Evolutionary conservation across 2,113 vertebrate genomes (phyloP), one percentile per base, ranked within the genome.

Genomic region (Hippocampus comes): DNA sequence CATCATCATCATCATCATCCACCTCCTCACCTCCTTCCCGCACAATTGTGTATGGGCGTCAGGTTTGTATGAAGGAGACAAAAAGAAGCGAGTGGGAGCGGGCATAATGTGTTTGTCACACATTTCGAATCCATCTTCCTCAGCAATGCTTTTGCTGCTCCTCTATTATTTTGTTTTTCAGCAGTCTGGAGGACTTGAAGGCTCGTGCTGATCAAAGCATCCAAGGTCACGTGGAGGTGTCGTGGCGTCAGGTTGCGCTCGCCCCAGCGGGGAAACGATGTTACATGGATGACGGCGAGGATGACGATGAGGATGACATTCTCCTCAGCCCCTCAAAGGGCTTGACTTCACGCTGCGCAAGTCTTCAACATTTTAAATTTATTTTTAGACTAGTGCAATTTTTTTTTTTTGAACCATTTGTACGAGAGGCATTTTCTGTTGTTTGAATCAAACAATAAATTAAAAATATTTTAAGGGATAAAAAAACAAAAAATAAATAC

Each of bases 1-100:
- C 27, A 56, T 81, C 55, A n/a, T 86, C 81, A 46, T 46, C 43
- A 46, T 46, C 43, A 34, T 34, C 30, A 34, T 34, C 30, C 30
- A 34, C 30, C 76, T 87, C 81, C 74, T 84, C 81, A 77, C 67
- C 66, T 84, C 79, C 73, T 88, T 82, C 85, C 14, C 0, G 56
- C 63, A 46, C 3, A 57, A 72, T 15, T 57, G 61, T 42, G 65
- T 30, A 3, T 4, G 5, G 38, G 70, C 9, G 30, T 69, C 61
- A 9, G 42, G 30, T 72, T 56, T 78, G 70, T 61, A 77, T 63
- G 27, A 42, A 76, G 72, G 0, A 1, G 83, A 68, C 5, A 76
- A 53, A 77, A 69, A 80, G 53, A 25, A 60, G 59, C n/a, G 38
- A 63, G 61, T 59, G 67, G 78, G 66, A 76, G 63, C 10, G 64